Conservation (phyloP, 2,113 vertebrate genomes). For the Podarcis cretensis region DNA sequence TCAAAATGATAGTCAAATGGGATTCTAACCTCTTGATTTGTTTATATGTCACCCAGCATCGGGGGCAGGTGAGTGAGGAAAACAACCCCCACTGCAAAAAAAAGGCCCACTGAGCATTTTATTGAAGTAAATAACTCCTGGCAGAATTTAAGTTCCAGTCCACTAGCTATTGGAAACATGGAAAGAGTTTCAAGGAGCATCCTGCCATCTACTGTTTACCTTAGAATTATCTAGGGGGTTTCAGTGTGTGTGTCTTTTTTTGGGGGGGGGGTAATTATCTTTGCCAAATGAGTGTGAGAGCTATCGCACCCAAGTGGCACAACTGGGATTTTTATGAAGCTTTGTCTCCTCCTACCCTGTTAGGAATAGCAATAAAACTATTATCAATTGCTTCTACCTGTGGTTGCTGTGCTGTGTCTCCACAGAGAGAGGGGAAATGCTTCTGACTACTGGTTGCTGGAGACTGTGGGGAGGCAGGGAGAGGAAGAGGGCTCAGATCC, state of each 20-base stretch:
- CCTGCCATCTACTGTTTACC: constrained; percentile 49
- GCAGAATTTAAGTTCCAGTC: constrained; percentile 33
- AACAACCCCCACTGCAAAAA: background rate
- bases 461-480: too few species aligned
- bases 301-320: background rate
- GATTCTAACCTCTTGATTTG: constrained; percentile 41
- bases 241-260: too few species aligned
- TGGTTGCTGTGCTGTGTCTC: too few species aligned
- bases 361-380: background rate
- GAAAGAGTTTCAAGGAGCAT: constrained; percentile 13
- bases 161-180: constrained; percentile 35
- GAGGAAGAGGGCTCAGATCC: too few species aligned
- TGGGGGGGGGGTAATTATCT: too few species aligned
- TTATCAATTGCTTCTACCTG: too few species aligned
- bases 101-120: constrained; percentile 14
- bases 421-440: too few species aligned
- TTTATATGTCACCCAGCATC: constrained; percentile 50
- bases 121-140: constrained; percentile 54
- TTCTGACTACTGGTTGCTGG: too few species aligned
- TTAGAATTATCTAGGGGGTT: constrained; percentile 29
- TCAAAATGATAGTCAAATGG: constrained; percentile 40
- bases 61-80: background rate
- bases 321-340: background rate
- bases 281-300: background rate
- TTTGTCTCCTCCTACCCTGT: background rate